Conservation (phyloP, 2,888 invertebrate genomes). For the Leistus spinibarbis region DNA sequence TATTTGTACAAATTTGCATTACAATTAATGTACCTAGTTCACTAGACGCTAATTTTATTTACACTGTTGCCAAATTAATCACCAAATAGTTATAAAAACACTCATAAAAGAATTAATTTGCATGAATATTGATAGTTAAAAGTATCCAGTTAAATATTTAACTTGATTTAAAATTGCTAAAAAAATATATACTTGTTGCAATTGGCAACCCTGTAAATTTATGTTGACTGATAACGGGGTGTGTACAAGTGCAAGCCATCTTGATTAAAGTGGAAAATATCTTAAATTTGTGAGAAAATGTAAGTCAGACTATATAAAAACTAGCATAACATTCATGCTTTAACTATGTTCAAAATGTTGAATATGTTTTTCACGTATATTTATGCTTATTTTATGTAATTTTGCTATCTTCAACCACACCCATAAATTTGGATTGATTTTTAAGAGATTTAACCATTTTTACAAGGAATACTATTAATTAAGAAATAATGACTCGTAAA, state of each 20-base stretch:
- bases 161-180: not conserved
- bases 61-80: not conserved
- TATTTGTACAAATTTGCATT: no score
- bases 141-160: not conserved
- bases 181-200: not conserved
- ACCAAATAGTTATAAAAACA: no score
- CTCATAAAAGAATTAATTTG: no score
- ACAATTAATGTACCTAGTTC: not conserved
- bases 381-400: not conserved
- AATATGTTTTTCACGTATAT: not conserved
- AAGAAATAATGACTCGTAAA: no score
- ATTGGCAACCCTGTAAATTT: not conserved
- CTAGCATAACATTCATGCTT: not conserved
- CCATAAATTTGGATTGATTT: not conserved
- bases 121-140: no score
- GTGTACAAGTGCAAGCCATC: constrained; percentile 2
- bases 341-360: not conserved
- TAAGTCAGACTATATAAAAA: not conserved
- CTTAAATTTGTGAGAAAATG: not conserved
- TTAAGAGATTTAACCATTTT: no score
- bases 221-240: constrained; percentile 5
- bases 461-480: no score
- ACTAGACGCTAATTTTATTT: not conserved
- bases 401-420: not conserved
- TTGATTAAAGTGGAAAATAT: not conserved